Evolutionary conservation across 2,888 invertebrate species (phyloP).

Genomic region (Steinernema carpocapsae): DNA sequence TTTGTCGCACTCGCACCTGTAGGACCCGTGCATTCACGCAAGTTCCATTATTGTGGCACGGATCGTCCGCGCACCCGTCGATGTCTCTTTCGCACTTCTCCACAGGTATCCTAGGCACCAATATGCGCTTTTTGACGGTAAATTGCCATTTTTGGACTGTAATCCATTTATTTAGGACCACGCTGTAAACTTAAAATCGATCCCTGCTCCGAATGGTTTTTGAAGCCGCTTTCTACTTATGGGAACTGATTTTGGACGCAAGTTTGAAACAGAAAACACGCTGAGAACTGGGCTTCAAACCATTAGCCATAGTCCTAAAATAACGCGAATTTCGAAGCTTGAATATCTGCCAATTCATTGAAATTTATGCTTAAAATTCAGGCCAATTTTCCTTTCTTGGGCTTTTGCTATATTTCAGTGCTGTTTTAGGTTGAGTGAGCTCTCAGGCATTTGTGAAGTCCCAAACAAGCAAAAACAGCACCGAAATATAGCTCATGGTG

Average conservation of each 20-base stretch:
- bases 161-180: not conserved
- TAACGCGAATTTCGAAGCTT: too few relatives aligned
- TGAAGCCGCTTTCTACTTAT: not conserved
- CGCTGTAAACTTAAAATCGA: not conserved
- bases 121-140: constrained; percentile 7
- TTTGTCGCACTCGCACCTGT: constrained; percentile 87
- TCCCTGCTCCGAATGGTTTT: not conserved
- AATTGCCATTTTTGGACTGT: not conserved
- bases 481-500: too few relatives aligned
- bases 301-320: too few relatives aligned
- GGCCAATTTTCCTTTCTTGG: too few relatives aligned
- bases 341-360: too few relatives aligned
- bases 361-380: too few relatives aligned
- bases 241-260: not conserved
- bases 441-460: too few relatives aligned
- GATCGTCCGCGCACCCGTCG: not conserved
- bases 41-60: constrained; percentile 11
- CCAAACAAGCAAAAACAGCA: too few relatives aligned
- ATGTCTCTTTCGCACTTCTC: not conserved
- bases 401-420: too few relatives aligned
- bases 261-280: too few relatives aligned
- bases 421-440: too few relatives aligned
- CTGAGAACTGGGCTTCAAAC: too few relatives aligned
- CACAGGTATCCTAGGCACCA: not conserved
- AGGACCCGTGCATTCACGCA: constrained; percentile 76